Percentiles rank a stretch among this genome's conserved stretches.
Evolutionary conservation across 1,140 invertebrate species (phyloP).

Genomic region (Drosophila sproati): DNA sequence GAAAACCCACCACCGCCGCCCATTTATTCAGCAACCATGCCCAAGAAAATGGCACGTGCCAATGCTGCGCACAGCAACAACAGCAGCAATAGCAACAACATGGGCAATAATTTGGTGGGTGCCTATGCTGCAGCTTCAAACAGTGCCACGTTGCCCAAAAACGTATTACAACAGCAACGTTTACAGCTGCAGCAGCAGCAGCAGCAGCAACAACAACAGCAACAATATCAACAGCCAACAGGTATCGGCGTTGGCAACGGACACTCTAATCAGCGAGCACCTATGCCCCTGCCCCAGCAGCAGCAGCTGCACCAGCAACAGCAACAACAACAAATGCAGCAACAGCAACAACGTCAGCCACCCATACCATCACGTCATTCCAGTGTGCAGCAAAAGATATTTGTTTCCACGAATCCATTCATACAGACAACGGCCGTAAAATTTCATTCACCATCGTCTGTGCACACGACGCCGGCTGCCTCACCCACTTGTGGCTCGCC

Average conservation of each 20-base stretch:
- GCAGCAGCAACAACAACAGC: conserved; percentile 62
- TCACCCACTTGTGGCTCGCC: conserved; percentile 78
- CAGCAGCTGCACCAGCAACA: conserved; percentile 38
- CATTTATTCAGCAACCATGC: conserved; percentile 78
- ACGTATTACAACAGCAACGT: conserved; percentile 73
- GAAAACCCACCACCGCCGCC: conserved; percentile 83
- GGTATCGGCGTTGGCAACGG: conserved; percentile 61
- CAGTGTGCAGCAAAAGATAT: conserved; percentile 84
- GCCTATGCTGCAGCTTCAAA: conserved; percentile 69
- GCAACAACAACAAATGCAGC: conserved; percentile 54
- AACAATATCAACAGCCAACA: conserved; percentile 80
- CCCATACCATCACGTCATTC: conserved; percentile 80
- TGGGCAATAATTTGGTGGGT: conserved; percentile 29
- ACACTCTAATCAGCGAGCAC: conserved; percentile 66
- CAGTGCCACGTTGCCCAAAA: conserved; percentile 74
- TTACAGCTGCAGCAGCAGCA: conserved; percentile 59
- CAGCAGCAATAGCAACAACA: conserved; percentile 24
- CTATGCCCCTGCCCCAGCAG: conserved; percentile 78
- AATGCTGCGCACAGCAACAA: conserved; percentile 50
- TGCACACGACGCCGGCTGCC: conserved; percentile 55
- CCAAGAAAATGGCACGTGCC: conserved; percentile 67
- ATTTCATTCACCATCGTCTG: conserved; percentile 73
- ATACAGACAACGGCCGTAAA: conserved; percentile 83
- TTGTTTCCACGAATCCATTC: conserved; percentile 84
- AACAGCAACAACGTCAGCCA: conserved; percentile 71